A percentile compares a stretch with the other conserved stretches of the same genome.
Conservation (phyloP, 2,113 vertebrate species). For the Ammospiza caudacuta region DNA sequence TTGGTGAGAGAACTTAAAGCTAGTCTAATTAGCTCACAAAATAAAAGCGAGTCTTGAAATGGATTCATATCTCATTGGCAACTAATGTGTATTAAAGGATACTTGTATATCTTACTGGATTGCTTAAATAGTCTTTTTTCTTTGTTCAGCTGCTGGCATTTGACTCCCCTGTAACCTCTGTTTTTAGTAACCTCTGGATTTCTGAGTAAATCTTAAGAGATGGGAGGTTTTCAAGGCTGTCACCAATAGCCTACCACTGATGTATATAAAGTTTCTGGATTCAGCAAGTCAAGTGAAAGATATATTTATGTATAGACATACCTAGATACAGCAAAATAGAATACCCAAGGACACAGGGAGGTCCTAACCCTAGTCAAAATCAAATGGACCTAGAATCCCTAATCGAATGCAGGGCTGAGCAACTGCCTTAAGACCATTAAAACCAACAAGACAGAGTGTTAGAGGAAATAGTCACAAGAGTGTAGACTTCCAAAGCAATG, state of each 20-base stretch:
- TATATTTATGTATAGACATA: background rate
- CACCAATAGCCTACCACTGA: background rate
- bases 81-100: background rate
- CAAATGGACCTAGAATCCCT: background rate
- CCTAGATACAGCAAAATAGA: background rate
- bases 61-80: background rate
- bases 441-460: background rate
- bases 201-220: background rate
- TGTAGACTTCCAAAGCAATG: background rate
- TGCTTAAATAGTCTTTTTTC: background rate
- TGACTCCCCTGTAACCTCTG: background rate
- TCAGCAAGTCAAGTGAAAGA: background rate
- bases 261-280: background rate
- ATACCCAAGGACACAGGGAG: background rate
- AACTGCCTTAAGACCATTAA: background rate
- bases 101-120: background rate
- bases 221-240: background rate
- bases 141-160: background rate
- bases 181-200: background rate
- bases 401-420: background rate
- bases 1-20: background rate
- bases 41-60: background rate
- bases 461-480: background rate
- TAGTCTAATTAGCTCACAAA: background rate
- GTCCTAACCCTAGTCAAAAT: background rate